Conservation (phyloP, 2,113 vertebrate species). For the Aphelocoma coerulescens region DNA sequence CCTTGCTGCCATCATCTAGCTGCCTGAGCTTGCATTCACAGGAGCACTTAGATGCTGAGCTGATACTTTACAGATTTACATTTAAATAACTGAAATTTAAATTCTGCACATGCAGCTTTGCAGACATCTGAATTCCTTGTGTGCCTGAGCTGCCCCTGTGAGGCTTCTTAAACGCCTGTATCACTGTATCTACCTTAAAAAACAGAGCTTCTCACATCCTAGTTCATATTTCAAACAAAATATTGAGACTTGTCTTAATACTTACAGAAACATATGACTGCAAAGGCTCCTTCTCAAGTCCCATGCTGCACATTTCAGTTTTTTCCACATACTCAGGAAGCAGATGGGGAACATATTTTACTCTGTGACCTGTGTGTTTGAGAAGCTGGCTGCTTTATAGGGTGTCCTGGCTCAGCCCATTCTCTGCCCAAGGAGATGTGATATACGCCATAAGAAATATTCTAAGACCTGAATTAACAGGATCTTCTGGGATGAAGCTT, state of each 20-base stretch:
- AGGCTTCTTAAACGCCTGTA: neutral
- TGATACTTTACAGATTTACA: neutral
- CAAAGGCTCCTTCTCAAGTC: neutral
- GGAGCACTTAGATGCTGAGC: neutral
- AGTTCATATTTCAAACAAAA: neutral
- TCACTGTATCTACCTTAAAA: neutral
- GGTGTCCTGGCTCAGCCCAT: neutral
- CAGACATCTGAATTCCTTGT: neutral
- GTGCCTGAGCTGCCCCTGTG: neutral
- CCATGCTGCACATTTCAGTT: neutral
- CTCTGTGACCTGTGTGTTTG: neutral
- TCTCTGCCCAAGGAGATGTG: neutral
- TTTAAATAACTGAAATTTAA: slow-evolving; percentile 14
- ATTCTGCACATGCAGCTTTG: slow-evolving; percentile 30
- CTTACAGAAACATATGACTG: neutral
- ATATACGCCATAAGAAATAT: neutral
- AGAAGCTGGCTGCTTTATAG: neutral
- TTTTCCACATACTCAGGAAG: neutral
- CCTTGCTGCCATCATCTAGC: neutral
- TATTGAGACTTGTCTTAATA: neutral
- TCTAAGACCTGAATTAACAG: neutral
- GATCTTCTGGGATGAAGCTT: neutral
- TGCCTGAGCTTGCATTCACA: neutral
- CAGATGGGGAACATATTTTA: neutral
- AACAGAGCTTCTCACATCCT: neutral